Evolutionary conservation across 2,113 vertebrate species (phyloP), one percentile per base, ranked within the genome.

Genomic region (Thoracochromis brauschi): DNA sequence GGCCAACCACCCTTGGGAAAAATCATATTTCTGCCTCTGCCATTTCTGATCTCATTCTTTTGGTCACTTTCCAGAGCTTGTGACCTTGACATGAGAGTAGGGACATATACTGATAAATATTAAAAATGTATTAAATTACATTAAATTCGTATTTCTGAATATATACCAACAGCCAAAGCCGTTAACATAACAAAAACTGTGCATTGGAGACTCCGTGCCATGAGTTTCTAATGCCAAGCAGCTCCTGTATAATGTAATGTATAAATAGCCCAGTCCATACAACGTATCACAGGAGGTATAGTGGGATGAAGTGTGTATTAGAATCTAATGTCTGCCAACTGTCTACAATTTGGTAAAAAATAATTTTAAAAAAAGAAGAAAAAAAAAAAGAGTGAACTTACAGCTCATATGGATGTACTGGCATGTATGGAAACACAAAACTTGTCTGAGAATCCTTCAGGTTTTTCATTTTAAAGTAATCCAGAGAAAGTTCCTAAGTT

Each of bases 321-420:
- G 14, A 75, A 47, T 47, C 9, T 19, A 10, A 47, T 47, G 24
- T 19, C 16, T 31, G 14, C 16, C 42, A 49, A 4, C 1, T 0
- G 24, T 75, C 16, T 75, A 8, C 14, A 49, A 31, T 47, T 78
- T 31, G 24, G 42, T 29, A 9, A 24, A 6, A 31, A 58, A 31
- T 4, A 6, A 58, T 14, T 24, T 0, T 0, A 8, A 14, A 26
- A 24, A 26, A 1, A 47, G 1, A 7, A 3, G 1, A 2, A 35
- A 35, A 33, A 35, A 33, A 9, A 4, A n/a, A 29, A 45, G n/a
- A 42, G 5, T 45, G 38, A 9, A 42, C 40, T 45, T 16, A 38
- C 21, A 58, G 55, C 14, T 58, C 57, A 26, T 26, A 73, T 73
- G 13, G 19, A 42, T 71, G n/a, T 16, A 14, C 35, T 42, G 35